Evolutionary conservation across 2,113 vertebrate species (phyloP), one percentile per base, ranked within the genome.

Genomic region (Trogon melanurus): DNA sequence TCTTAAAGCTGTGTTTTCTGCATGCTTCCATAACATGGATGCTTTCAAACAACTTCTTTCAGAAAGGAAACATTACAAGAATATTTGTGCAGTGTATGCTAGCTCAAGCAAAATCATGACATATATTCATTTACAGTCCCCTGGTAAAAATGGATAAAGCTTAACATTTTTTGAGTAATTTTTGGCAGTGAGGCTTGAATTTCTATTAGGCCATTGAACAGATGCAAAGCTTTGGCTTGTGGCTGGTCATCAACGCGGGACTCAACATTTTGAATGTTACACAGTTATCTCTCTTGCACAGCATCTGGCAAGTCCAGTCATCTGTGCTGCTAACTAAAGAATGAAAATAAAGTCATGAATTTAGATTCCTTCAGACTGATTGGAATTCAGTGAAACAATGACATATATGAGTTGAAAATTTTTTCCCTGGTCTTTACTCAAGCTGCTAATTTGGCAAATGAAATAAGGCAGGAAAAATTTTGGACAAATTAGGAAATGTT

Each of bases 181-280:
- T 91, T 80, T 91, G 71, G 64, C 71, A 88, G 8, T 26, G 62
- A 13, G 88, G 16, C 25, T 70, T 85, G 67, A 91, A 91, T 94
- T 85, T 89, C 90, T 91, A 74, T 96, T 88, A 95, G 44, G 56
- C 64, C 64, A 78, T 16, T 80, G 82, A 96, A 93, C 90, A 96
- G 82, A 94, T 94, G 85, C 30, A 93, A 95, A 91, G 64, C 69
- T 95, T 94, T 92, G 90, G 44, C 69, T 88, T 85, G 69, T 94
- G 64, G 5, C 13, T 93, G 56, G 79, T 30, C 72, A 86, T 88
- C 90, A 74, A 36, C 72, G 18, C 48, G 92, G 85, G 82, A 95
- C 65, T 61, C 72, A 74, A 50, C 32, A 80, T 93, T 91, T 86
- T 92, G 72, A 78, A 45, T 64, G 75, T 91, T 92, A 60, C 51